Evolutionary conservation across 1,140 invertebrate genomes (phyloP), one percentile per base, ranked within the genome.

Genomic region (Psix sp.): DNA sequence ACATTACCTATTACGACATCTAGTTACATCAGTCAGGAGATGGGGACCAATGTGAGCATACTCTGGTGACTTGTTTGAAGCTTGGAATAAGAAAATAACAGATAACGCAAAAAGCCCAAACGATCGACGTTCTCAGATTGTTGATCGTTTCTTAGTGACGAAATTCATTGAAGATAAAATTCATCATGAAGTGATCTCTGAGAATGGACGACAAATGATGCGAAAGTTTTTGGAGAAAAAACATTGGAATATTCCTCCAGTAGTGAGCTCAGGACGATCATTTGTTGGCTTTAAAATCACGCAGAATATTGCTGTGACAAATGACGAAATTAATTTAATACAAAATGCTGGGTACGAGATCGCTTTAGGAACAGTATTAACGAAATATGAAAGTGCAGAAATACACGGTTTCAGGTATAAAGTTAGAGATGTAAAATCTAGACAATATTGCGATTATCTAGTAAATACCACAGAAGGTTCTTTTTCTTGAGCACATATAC

Each of bases 1-100:
- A 63, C n/a, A 33, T 63, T 4, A 45, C 33, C 29, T 52, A 11
- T 15, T 52, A 2, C 38, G 7, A 45, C 49, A 52, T 13, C 7
- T 39, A 1, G 1, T 16, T 38, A 14, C 33, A 10, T 38, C 31
- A 5, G 35, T 52, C 5, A 1, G 35, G 1, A 52, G 33, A 24
- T 52, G 49, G 49, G 49, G 49, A 3, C 49, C 35, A 9, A 16
- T 52, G 10, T 52, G 35, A 18, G 49, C 33, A 5, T 39, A 52
- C 16, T 39, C 33, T 1, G 49, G 33, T 0, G 21, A 24, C n/a
- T 18, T 16, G 10, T 52, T 52, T n/a, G 49, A 52, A 21, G 10
- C 33, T 17, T 52, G 49, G 42, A 45, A 45, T 9, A 7, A 21
- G 5, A 48, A 48, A 26, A 13, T 48, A 33, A 13, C 18, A 3